A percentile compares a stretch with the other conserved stretches of the same genome.
These are phyloP conservation scores for Drosophila prosaltans DNA, from an alignment of 1,140 invertebrate genomes.

Conservation along the genomic window DNA sequence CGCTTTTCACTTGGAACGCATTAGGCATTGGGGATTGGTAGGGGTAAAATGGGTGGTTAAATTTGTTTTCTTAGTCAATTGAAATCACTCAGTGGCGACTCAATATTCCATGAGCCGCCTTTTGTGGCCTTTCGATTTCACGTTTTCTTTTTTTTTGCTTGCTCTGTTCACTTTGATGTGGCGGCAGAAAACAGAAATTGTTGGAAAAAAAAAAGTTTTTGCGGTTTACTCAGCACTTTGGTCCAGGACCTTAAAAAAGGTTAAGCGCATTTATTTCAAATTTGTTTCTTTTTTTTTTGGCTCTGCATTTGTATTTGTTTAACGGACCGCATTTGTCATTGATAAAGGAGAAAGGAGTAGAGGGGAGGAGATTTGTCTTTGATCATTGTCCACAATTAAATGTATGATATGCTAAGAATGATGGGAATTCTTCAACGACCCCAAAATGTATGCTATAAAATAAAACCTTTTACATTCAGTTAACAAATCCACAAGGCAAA, in stretches of 20 bases:
- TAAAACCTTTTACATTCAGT: neutral
- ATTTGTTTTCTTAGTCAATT: slow-evolving; percentile 82
- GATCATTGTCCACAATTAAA: slow-evolving; percentile 18
- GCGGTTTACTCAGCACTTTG: slow-evolving; percentile 59
- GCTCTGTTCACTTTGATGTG: slow-evolving; percentile 21
- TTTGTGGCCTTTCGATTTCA: slow-evolving; percentile 72
- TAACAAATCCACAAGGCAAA: neutral
- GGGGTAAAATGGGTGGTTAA: slow-evolving; percentile 28
- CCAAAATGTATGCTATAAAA: neutral
- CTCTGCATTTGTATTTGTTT: slow-evolving; percentile 38
- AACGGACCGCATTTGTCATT: slow-evolving; percentile 58
- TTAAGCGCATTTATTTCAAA: slow-evolving; percentile 45
- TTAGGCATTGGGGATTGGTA: slow-evolving; percentile 45
- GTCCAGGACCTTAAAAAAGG: slow-evolving; percentile 51
- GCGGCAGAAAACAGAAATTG: slow-evolving; percentile 50
- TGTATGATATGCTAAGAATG: slow-evolving; percentile 6
- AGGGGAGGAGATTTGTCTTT: neutral
- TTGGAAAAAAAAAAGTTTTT: slow-evolving; percentile 58
- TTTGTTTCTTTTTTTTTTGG: too few relatives aligned
- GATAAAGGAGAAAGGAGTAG: slow-evolving; percentile 16
- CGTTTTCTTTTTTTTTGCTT: slow-evolving; percentile 37
- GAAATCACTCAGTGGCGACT: slow-evolving; percentile 72
- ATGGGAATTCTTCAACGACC: neutral
- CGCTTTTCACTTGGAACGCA: slow-evolving; percentile 70
- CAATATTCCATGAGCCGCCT: slow-evolving; percentile 53